Base-by-base conservation (phyloP, 1,140 invertebrate genomes). In the Drosophila baimaii region DNA sequence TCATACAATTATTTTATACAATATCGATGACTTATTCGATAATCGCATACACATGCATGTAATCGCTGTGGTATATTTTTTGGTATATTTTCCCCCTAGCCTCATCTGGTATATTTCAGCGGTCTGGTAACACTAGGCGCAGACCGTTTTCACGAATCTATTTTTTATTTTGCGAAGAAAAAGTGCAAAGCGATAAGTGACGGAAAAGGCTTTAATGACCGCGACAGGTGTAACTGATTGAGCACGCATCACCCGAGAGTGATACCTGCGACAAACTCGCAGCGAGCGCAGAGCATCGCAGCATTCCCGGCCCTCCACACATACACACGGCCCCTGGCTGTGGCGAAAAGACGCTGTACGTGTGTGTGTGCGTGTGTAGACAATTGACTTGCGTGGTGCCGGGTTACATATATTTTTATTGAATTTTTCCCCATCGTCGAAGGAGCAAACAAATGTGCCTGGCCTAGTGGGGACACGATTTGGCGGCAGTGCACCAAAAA, bases 361-460 rank as follows among this genome's bases (percentile, higher is more conserved):
- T 61, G 73, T 56, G 52, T 77, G 73, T 68, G 75, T 80, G 57
- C 61, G 74, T 82, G 74, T 82, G 76, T 88, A 88, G 84, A 82
- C 77, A 82, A 84, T 62, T 77, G 79, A 81, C 88, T 86, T 85
- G 77, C 81, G 82, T 85, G 82, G 82, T 90, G 84, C 84, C 84
- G 84, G 84, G 84, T 90, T 89, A 90, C 81, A 84, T 74, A 81
- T 71, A 90, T 89, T 85, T 78, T 85, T 85, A 80, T 79, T 83
- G 68, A 70, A 79, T 71, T 90, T 79, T 77, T 58, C 19, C 55
- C 75, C 69, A n/a, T n/a, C 66, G 61, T 70, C 25, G 17, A 64
- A 62, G 57, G 74, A 66, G 65, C 55, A 46, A 79, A 76, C 66
- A 73, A 79, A 65, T 69, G 70, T 56, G 63, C 63, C 62, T 71